Evolutionary conservation across 2,797 vertebrate genomes (phyloP).

Genomic region (Channallabes apus): DNA sequence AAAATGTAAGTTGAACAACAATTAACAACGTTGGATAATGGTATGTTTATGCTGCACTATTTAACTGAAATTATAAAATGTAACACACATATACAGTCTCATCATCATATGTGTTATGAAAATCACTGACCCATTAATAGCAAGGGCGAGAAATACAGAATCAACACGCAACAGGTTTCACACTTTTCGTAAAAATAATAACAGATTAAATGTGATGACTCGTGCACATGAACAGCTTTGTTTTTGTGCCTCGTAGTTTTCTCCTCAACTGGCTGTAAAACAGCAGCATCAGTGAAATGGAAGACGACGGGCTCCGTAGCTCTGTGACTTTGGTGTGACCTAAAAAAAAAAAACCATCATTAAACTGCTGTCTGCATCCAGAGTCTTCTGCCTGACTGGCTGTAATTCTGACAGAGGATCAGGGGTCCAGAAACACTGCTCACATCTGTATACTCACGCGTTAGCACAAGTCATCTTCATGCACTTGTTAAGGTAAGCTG

Average conservation of each 20-base stretch:
- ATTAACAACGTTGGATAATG: too few species aligned
- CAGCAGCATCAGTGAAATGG: slow-evolving; percentile 10
- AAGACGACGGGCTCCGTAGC: slow-evolving; percentile 37
- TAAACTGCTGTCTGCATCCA: slow-evolving; percentile 49
- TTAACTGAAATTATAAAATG: too few species aligned
- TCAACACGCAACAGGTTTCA: background rate
- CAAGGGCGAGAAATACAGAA: background rate
- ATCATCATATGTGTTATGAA: background rate
- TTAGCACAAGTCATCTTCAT: slow-evolving; percentile 34
- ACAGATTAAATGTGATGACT: background rate
- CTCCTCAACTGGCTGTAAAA: background rate
- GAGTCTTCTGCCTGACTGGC: slow-evolving; percentile 8
- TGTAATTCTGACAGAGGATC: slow-evolving; percentile 7
- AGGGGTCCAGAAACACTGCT: background rate
- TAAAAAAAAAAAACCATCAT: slow-evolving; percentile 51
- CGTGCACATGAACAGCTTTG: background rate
- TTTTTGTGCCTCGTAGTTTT: background rate
- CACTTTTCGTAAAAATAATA: background rate
- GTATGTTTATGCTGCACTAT: too few species aligned
- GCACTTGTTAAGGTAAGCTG: slow-evolving; percentile 2
- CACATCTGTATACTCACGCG: background rate
- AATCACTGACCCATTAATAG: too few species aligned
- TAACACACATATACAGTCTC: too few species aligned
- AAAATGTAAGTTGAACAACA: too few species aligned
- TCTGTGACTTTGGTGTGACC: slow-evolving; percentile 65